These are phyloP conservation scores for Anthopleura sola DNA, from an alignment of 64 coral and sea anemone species.

Conservation along the genomic window DNA sequence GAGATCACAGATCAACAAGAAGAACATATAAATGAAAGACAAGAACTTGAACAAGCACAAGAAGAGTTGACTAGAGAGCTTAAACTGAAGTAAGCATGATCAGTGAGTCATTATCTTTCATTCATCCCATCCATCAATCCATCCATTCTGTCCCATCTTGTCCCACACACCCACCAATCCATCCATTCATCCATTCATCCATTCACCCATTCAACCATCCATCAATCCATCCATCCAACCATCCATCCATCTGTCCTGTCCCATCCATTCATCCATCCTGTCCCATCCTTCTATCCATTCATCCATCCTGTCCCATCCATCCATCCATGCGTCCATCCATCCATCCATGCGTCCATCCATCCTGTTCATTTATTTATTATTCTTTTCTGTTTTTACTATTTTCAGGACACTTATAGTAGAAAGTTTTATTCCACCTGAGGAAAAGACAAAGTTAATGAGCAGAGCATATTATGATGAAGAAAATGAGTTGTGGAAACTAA, in stretches of 20 bases:
- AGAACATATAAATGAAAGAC: conserved; percentile 77
- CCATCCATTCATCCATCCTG: too few relatives aligned
- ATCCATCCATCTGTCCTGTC: too few relatives aligned
- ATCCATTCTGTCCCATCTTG: neutral
- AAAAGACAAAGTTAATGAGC: conserved; percentile 74
- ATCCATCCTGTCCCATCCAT: too few relatives aligned
- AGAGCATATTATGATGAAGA: conserved; percentile 91
- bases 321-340: neutral
- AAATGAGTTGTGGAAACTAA: conserved; percentile 84
- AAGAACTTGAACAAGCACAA: conserved; percentile 84
- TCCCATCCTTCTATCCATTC: too few relatives aligned
- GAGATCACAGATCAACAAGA: conserved; percentile 94
- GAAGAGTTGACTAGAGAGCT: conserved; percentile 86
- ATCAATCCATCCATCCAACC: neutral
- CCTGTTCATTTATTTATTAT: neutral
- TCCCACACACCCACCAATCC: neutral
- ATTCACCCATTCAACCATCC: neutral
- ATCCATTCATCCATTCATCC: too few relatives aligned
- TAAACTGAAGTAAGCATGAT: conserved; percentile 78
- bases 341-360: neutral
- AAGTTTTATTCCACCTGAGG: conserved; percentile 87
- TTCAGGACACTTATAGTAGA: conserved; percentile 83
- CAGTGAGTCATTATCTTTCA: too few relatives aligned
- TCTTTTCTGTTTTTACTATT: neutral
- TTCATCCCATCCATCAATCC: neutral